Conservation (phyloP, 2,113 vertebrate genomes). For the Protobothrops flavoviridis region DNA sequence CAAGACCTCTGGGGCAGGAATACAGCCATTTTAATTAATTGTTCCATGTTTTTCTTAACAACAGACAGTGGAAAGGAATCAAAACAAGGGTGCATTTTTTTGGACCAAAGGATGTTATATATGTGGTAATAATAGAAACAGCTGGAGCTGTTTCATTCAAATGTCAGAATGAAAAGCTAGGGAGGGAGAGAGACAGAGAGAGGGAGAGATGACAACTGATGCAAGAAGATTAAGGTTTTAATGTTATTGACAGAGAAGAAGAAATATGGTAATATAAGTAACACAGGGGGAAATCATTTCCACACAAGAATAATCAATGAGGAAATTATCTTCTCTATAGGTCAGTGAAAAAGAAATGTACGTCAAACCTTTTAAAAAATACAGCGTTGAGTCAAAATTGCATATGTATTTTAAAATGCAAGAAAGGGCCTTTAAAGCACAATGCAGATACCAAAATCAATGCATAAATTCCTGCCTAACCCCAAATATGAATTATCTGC, state of each 20-base stretch:
- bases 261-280: conserved; percentile 44
- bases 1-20: conserved; percentile 38
- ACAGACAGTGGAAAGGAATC: conserved; percentile 44
- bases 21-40: conserved; percentile 39
- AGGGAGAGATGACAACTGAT: background rate
- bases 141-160: conserved; percentile 35
- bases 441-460: conserved; percentile 19
- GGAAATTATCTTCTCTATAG: conserved; percentile 50
- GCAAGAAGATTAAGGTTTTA: conserved; percentile 41
- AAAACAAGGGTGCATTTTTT: conserved; percentile 34
- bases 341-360: conserved; percentile 43
- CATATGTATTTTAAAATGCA: conserved; percentile 35
- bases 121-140: conserved; percentile 43
- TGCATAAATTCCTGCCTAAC: background rate
- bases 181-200: background rate
- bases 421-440: conserved; percentile 39
- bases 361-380: conserved; percentile 43
- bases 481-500: background rate
- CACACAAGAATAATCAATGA: conserved; percentile 44
- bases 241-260: conserved; percentile 40
- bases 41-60: conserved; percentile 21
- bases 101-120: conserved; percentile 28
- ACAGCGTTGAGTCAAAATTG: background rate
- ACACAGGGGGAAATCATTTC: conserved; percentile 33
- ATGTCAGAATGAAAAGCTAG: conserved; percentile 33